Percentiles rank a stretch among this genome's conserved stretches.
Conservation (phyloP, 2,888 invertebrate genomes). For the Thymelicus lineola region DNA sequence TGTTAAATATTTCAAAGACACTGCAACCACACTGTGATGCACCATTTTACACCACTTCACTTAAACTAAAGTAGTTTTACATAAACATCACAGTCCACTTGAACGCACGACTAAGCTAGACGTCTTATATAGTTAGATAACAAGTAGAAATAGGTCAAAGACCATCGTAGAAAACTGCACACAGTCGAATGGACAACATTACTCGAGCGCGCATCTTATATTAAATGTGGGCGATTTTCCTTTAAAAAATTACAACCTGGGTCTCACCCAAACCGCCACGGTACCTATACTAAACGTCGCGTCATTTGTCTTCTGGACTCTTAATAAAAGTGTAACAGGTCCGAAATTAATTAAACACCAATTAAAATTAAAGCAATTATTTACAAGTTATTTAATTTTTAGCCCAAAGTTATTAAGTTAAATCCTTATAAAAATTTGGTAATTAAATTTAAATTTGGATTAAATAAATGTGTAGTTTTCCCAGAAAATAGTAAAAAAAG, state of each 20-base stretch:
- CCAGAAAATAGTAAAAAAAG: too few relatives aligned
- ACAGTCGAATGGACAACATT: conserved; percentile 1
- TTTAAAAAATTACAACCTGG: conserved; percentile 1
- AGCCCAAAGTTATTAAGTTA: too few relatives aligned
- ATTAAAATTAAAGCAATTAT: too few relatives aligned
- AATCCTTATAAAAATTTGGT: too few relatives aligned
- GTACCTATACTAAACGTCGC: too few relatives aligned
- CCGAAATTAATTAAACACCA: too few relatives aligned
- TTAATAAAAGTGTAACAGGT: too few relatives aligned
- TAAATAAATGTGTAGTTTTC: too few relatives aligned
- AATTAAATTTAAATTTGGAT: too few relatives aligned
- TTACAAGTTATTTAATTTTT: too few relatives aligned
- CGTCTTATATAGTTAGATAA: background rate
- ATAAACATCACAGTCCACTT: background rate
- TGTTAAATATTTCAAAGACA: conserved; percentile 44
- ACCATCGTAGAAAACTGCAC: conserved; percentile 23
- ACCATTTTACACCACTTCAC: conserved; percentile 38
- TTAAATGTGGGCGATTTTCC: conserved; percentile 16
- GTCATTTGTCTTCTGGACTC: too few relatives aligned
- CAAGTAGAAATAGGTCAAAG: conserved; percentile 25
- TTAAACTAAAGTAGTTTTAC: background rate
- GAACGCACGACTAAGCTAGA: background rate
- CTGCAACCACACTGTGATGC: conserved; percentile 41
- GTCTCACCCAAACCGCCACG: background rate
- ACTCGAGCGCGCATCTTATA: conserved; percentile 17